Conservation (phyloP, 2,888 invertebrate genomes). For the Caenorhabditis parvicauda region DNA sequence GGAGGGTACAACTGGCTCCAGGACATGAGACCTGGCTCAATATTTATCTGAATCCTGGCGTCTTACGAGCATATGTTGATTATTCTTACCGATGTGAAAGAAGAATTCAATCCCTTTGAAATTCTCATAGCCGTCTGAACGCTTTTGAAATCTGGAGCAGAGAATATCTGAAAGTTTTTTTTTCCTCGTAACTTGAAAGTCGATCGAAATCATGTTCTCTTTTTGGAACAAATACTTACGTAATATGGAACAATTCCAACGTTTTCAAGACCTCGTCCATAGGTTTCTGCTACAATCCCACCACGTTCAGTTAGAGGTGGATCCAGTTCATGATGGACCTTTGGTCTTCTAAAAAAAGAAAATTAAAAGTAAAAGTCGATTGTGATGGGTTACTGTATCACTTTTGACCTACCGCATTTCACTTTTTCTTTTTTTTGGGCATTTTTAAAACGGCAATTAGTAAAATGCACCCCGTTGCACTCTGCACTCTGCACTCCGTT, state of each 20-base stretch:
- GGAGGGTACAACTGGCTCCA: constrained; percentile 19
- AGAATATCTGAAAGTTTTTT: constrained; percentile 12
- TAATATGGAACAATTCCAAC: constrained; percentile 8
- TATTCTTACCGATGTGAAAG: constrained; percentile 19
- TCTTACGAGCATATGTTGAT: too few species aligned
- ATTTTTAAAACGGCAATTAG: too few species aligned
- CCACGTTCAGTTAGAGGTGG: constrained; percentile 26
- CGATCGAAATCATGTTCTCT: not conserved
- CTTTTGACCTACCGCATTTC: too few species aligned
- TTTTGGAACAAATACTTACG: not conserved
- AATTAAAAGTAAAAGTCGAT: not conserved
- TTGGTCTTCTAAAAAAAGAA: constrained; percentile 4
- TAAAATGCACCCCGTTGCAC: too few species aligned
- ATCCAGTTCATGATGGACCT: constrained; percentile 18
- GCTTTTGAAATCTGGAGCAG: constrained; percentile 24
- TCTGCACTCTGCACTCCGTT: too few species aligned
- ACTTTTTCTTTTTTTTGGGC: too few species aligned
- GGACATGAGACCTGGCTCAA: constrained; percentile 19
- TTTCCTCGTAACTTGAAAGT: too few species aligned
- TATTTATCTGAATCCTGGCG: not conserved
- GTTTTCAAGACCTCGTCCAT: constrained; percentile 14
- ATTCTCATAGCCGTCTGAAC: constrained; percentile 19
- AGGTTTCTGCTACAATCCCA: constrained; percentile 24
- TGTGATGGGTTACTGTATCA: not conserved
- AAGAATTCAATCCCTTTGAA: constrained; percentile 18